Base-by-base conservation (phyloP, 1,140 invertebrate genomes). In the Sarcophaga peregrina region DNA sequence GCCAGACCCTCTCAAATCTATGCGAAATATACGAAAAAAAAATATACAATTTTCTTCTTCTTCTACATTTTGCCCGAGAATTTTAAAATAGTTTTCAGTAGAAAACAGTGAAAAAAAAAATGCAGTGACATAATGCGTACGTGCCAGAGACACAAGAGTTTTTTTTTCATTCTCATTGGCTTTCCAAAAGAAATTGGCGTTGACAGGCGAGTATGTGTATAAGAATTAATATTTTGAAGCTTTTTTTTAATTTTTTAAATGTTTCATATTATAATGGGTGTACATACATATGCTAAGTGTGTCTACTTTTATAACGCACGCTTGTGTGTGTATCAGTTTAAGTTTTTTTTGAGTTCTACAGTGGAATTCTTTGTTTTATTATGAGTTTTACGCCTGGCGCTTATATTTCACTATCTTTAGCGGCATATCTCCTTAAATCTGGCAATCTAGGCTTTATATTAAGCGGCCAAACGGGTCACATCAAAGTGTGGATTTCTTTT, bases 361-460 rank as follows among this genome's bases (percentile, higher is more conserved):
- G 74, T 76, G n/a, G 74, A 76, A 45, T 76, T 76, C 74, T 76
- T 76, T 76, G 74, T 76, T 76, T 76, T 76, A 76, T 76, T 76
- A 25, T 25, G 17, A 76, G 13, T 13, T 48, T 76, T 47, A 74
- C 73, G 73, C 73, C 73, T 74, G 73, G 73, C 73, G 73, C 74
- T 76, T 76, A 45, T 47, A 46, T 76, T 76, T 47, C 47, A 76
- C 74, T 76, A 76, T 76, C 74, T 76, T 46, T n/a, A 47, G 45
- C n/a, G 47, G 74, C 74, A 46, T 76, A 76, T 76, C 74, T 47
- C n/a, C 46, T 45, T 45, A 76, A 76, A 76, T 76, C 74, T 76
- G 74, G 74, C 74, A 76, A 76, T 76, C 74, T 76, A 76, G 74
- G 74, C 45, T 76, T 76, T 46, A 76, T 76, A 20, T 73, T 20